These are phyloP conservation scores for Alviniconcha strummeri DNA, from an alignment of 2,888 invertebrate genomes.

Conservation along the genomic window DNA sequence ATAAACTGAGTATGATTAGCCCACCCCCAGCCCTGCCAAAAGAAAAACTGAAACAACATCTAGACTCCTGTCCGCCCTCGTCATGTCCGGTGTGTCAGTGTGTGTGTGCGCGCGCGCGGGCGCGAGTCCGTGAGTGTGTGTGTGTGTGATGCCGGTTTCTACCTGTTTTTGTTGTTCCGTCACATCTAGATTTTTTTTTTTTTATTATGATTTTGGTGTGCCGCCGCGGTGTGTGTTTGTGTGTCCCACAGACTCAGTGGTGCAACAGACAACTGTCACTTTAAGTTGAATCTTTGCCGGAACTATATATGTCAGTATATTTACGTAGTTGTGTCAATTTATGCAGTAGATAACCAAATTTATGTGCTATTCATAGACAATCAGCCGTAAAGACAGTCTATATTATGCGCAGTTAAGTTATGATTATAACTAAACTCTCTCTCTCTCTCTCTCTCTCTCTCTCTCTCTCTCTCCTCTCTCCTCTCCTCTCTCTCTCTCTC, in stretches of 20 bases:
- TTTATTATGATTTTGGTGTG: not conserved
- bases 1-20: too few species aligned
- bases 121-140: slow-evolving; percentile 2
- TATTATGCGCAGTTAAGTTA: not conserved
- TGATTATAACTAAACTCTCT: not conserved
- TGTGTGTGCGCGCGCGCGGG: not conserved
- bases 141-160: not conserved
- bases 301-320: too few species aligned
- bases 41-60: too few species aligned
- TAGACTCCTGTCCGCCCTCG: too few species aligned
- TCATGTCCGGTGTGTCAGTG: not conserved
- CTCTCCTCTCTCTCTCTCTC: not conserved
- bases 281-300: too few species aligned
- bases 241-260: not conserved
- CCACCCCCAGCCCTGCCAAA: too few species aligned
- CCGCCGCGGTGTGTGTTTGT: not conserved
- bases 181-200: too few species aligned
- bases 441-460: slow-evolving; percentile 15
- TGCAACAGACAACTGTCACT: too few species aligned
- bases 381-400: not conserved
- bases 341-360: not conserved
- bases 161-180: not conserved
- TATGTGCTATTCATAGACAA: not conserved
- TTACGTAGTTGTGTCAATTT: too few species aligned
- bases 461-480: slow-evolving; percentile 3